A percentile compares a stretch with the other conserved stretches of the same genome.
Conservation (phyloP, 1,140 invertebrate genomes). For the Heliconius hermathena region DNA sequence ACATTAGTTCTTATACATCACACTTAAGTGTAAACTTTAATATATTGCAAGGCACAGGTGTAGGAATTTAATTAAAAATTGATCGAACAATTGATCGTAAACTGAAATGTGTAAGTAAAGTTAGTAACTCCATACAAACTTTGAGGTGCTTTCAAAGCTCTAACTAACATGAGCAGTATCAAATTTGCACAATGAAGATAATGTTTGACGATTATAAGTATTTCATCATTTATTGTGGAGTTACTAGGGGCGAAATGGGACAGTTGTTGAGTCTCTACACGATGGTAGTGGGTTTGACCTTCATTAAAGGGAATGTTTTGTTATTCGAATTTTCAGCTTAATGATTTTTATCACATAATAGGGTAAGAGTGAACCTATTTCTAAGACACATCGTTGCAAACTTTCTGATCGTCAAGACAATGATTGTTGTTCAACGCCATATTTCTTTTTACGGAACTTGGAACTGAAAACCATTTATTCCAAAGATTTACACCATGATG, state of each 20-base stretch:
- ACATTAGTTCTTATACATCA: background rate
- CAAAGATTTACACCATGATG: too few relatives aligned
- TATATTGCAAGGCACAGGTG: conserved; percentile 5
- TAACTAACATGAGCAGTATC: conserved; percentile 21
- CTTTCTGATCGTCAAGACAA: too few relatives aligned
- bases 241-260: background rate
- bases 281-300: too few relatives aligned
- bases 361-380: too few relatives aligned
- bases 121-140: conserved; percentile 20
- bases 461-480: too few relatives aligned
- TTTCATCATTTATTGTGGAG: background rate
- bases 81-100: conserved; percentile 17
- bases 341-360: too few relatives aligned
- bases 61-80: conserved; percentile 29
- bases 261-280: too few relatives aligned
- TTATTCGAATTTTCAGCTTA: too few relatives aligned
- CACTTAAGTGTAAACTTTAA: background rate
- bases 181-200: conserved; percentile 22
- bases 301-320: too few relatives aligned
- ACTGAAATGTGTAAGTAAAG: conserved; percentile 12
- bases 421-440: too few relatives aligned
- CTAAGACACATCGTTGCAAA: too few relatives aligned
- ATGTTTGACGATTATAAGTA: conserved; percentile 6
- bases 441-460: too few relatives aligned
- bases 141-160: conserved; percentile 13